Evolutionary conservation across 2,888 invertebrate species (phyloP), one percentile per base, ranked within the genome.

Genomic region (Protonemura montana): DNA sequence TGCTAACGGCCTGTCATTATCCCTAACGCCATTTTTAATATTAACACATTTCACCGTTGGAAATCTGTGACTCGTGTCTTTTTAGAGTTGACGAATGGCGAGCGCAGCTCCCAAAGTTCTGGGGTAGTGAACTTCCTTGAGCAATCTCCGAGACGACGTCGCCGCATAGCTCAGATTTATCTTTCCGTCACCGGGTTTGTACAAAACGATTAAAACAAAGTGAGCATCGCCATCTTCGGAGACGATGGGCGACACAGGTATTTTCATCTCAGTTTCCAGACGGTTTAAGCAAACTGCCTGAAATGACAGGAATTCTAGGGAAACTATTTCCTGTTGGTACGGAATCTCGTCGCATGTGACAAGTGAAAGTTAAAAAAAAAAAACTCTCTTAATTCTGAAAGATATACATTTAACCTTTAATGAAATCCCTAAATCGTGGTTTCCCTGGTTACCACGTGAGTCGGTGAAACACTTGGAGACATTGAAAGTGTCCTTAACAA

Each of bases 1-100:
- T 25, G 21, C 78, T 25, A 78, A 78, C 28, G 1, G 27, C 26
- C 26, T 13, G 28, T 26, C 78, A 78, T 78, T 78, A 78, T 78
- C 78, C 7, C 77, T 77, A 77, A 78, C 27, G 78, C 27, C 27
- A 78, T 78, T 78, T 78, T 78, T 78, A 78, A 78, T 78, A 78
- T 78, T 78, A 26, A 0, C 28, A 78, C 78, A 78, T 78, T 78
- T 28, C 5, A 21, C 78, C 26, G 27, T 3, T 10, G 3, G 78
- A 78, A 78, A 78, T 78, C 78, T 78, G 59, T 21, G 3, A 59
- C 16, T 59, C 21, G 3, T 13, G 59, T 21, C 21, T 21, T 21
- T 13, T 10, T 59, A 7, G 59, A 10, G 59, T 59, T 59, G 59
- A 59, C 59, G 59, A 59, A 59, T 21, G 21, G 59, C 59, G 59